Evolutionary conservation across 2,888 invertebrate species (phyloP).

Genomic region (Dexiosoma caninum): DNA sequence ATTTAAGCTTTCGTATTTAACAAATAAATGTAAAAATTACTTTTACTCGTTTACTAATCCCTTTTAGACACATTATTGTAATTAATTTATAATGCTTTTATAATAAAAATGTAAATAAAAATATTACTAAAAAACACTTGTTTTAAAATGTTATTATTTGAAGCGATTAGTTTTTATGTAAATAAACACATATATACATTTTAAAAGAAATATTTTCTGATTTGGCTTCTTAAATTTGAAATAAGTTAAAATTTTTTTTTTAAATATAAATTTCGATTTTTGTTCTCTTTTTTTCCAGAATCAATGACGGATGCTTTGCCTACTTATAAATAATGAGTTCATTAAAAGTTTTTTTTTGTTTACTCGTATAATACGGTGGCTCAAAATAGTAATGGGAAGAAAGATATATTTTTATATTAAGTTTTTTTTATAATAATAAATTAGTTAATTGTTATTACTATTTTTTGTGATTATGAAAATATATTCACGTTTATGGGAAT

Average conservation of each 20-base stretch:
- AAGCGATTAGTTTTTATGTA: too few species aligned
- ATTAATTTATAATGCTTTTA: too few species aligned
- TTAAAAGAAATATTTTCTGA: neutral
- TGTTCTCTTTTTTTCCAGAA: constrained; percentile 52
- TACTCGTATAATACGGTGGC: neutral
- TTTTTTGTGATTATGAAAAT: too few species aligned
- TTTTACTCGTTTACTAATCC: constrained; percentile 10
- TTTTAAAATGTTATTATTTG: too few species aligned
- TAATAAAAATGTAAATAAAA: neutral
- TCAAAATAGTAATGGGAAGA: neutral
- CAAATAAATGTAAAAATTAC: neutral
- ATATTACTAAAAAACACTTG: too few species aligned
- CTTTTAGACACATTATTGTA: neutral
- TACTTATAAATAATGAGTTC: constrained; percentile 37
- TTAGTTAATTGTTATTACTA: too few species aligned
- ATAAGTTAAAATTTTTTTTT: neutral
- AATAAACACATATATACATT: neutral
- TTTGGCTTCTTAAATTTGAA: neutral
- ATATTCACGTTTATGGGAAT: too few species aligned
- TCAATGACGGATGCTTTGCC: constrained; percentile 51
- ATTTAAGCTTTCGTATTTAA: neutral
- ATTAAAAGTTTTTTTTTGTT: constrained; percentile 14
- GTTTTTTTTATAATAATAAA: too few species aligned
- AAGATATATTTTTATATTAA: too few species aligned
- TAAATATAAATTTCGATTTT: constrained; percentile 1